Base-by-base conservation (phyloP, 92 coral and sea anemone species). In the Ricordea florida region DNA sequence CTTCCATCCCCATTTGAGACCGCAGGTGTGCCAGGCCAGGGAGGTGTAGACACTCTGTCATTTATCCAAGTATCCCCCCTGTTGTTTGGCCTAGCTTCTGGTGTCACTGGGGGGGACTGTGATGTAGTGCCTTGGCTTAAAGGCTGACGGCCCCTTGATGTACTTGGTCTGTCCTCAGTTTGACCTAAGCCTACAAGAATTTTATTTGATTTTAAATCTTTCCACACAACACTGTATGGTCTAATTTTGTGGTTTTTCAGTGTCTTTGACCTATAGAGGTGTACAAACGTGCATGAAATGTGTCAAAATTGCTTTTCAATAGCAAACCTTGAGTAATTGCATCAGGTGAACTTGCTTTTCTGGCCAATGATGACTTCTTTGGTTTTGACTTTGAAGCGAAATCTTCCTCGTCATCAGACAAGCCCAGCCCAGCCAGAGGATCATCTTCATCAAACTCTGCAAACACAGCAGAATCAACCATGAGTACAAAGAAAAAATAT, bases 391-490 rank as follows among this genome's bases (percentile, higher is more conserved):
- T 89, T 7, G 86, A 63, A 52, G 60, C 79, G 52, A 38, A 10
- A 50, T 55, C 49, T 3, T 76, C 69, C 11, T 80, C 93, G 15
- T 91, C 97, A 23, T 91, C 97, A 69, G 90, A 91, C 27, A 91
- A 87, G 14, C 80, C 66, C 41, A 91, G 86, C 25, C 97, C 97
- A 63, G 97, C 97, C 22, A 91, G 79, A 10, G 97, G 97, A 53
- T 91, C 97, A 58, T 91, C 97, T 45, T 91, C 97, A 45, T 91
- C 97, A 87, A 91, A 91, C 53, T 84, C 97, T 91, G 66, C 63
- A 23, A 68, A 16, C 25, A 34, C 29, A 33, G 11, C 4, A 15
- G 6, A 20, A 23, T 14, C 8, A 28, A 28, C 25, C 31, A 13
- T 50, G 58, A 14, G 7, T 13, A 42, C 13, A 45, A 45, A 45